phyloP scores from a whole-genome alignment of 2,113 vertebrate species.

The Poeciliopsis prolifica region DNA sequence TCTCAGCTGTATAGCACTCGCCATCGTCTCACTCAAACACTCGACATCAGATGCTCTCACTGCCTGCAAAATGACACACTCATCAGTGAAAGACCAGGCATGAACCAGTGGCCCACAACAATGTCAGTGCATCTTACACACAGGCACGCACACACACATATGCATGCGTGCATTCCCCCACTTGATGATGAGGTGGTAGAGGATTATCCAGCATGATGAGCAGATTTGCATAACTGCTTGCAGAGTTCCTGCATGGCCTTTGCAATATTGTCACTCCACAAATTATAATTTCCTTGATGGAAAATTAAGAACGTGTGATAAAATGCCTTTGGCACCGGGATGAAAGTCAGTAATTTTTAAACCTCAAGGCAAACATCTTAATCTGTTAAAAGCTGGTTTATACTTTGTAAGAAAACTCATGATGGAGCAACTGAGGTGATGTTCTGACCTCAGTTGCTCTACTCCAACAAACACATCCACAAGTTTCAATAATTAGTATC shows the following conservation, averaged over 20 bases:
- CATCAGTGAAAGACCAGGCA: slow-evolving; percentile 28
- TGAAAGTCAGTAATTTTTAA: slow-evolving; percentile 20
- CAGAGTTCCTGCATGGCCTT: slow-evolving; percentile 9
- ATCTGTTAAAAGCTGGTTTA: background rate
- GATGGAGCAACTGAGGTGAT: too few relatives aligned
- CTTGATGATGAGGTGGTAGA: slow-evolving; percentile 28
- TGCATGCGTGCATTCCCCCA: background rate
- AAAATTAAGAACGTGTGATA: slow-evolving; percentile 37
- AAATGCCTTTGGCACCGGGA: slow-evolving; percentile 15
- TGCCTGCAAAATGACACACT: slow-evolving; percentile 38
- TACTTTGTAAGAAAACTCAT: background rate
- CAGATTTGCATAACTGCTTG: slow-evolving; percentile 44
- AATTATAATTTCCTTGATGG: slow-evolving; percentile 66
- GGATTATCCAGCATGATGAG: slow-evolving; percentile 56
- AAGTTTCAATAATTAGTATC: background rate
- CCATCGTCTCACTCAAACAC: slow-evolving; percentile 12
- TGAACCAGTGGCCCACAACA: slow-evolving; percentile 12
- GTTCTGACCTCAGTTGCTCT: background rate
- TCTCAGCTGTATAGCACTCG: slow-evolving; percentile 12
- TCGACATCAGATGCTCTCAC: slow-evolving; percentile 29
- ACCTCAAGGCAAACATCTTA: background rate
- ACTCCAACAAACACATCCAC: background rate
- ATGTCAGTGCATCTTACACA: background rate
- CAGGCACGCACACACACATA: background rate
- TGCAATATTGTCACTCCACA: slow-evolving; percentile 45